A percentile compares a stretch with the other conserved stretches of the same genome.
These are phyloP conservation scores for Drepana arcuata DNA, from an alignment of 1,140 invertebrate genomes.

Conservation along the genomic window DNA sequence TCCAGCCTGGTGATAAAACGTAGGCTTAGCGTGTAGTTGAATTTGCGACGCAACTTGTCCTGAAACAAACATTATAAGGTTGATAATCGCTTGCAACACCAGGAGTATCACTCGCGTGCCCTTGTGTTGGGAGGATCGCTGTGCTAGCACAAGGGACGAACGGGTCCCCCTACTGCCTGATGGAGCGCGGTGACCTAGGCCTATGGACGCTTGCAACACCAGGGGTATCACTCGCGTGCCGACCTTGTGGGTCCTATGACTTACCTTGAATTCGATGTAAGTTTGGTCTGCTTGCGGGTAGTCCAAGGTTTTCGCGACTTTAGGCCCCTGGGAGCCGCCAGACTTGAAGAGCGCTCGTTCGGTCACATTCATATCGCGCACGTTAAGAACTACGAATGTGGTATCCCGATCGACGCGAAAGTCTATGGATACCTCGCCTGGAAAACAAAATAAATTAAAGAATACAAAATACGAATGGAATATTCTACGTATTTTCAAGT, in stretches of 20 bases:
- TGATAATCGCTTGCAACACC: no score
- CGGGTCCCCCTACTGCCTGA: no score
- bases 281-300: slow-evolving; percentile 88
- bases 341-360: slow-evolving; percentile 81
- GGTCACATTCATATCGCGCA: slow-evolving; percentile 90
- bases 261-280: slow-evolving; percentile 85
- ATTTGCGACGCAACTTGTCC: slow-evolving; percentile 82
- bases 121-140: no score
- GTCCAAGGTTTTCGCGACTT: slow-evolving; percentile 82
- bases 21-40: slow-evolving; percentile 88
- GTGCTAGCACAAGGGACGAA: no score
- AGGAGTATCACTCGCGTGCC: no score
- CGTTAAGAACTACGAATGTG: slow-evolving; percentile 92
- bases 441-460: slow-evolving; percentile 23
- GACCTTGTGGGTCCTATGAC: no score
- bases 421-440: slow-evolving; percentile 89
- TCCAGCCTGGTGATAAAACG: slow-evolving; percentile 86
- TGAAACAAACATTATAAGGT: slow-evolving; percentile 29
- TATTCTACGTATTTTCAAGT: no score
- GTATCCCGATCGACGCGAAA: slow-evolving; percentile 88
- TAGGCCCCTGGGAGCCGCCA: slow-evolving; percentile 81
- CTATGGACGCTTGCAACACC: no score
- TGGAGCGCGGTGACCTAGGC: no score
- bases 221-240: no score
- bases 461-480: no score